Evolutionary conservation across 2,113 vertebrate genomes (phyloP), one percentile per base, ranked within the genome.

Genomic region (Salvelinus sp.): DNA sequence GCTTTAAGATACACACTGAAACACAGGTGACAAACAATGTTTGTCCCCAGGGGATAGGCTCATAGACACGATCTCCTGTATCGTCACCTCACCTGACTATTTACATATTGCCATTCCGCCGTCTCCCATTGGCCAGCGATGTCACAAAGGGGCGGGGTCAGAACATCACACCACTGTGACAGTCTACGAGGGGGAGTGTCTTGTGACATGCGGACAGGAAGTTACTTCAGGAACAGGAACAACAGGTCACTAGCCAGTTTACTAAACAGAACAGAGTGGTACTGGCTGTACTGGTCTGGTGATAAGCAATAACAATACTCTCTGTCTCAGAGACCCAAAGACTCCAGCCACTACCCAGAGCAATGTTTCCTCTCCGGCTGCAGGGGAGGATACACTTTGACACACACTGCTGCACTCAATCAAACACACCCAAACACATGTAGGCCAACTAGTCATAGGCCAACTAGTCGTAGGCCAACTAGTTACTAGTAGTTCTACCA

Each of bases 111-210:
- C 22, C 65, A 71, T 71, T 5, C n/a, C 6, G 1, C 44, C 18
- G 25, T 58, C 66, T 16, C 69, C 63, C 25, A 92, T 91, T 93
- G 91, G 91, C 58, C 75, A n/a, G 50, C 66, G 22, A 66, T 48
- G 47, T n/a, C 25, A n/a, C 7, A 7, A 25, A 50, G 78, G 92
- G 82, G 81, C 71, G 90, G 82, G 82, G 85, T 47, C 62, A 9
- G 7, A 77, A 58, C 20, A 83, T 93, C 93, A 92, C 89, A 79
- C 93, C 91, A 93, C 85, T 44, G 9, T 54, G 67, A 22, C 16
- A 54, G 22, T 83, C 73, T 79, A 74, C 30, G 5, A 78, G 73
- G 13, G 74, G 91, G 90, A 76, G 89, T 86, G 87, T 79, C 75
- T 63, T 72, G 1, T 1, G 67, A 79, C 80, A 85, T 62, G 65